Evolutionary conservation across 2,797 vertebrate genomes (phyloP).

Genomic region (Darevskia nairensis): DNA sequence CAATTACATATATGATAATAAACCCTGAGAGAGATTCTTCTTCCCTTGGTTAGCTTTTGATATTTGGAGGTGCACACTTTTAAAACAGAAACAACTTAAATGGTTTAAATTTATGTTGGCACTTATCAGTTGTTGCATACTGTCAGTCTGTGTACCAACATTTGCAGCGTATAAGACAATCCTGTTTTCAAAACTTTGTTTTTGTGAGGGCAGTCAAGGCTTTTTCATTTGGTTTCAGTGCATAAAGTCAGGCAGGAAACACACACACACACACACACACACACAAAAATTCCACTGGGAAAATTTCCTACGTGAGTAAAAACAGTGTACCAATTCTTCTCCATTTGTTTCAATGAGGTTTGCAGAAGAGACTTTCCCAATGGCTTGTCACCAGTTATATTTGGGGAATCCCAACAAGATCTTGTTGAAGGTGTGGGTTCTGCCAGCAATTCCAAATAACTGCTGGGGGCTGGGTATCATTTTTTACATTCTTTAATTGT

Average conservation of each 20-base stretch:
- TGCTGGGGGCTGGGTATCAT: not conserved
- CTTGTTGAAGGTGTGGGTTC: constrained; percentile 48
- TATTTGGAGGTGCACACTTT: constrained; percentile 43
- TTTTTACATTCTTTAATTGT: constrained; percentile 44
- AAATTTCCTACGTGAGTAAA: constrained; percentile 52
- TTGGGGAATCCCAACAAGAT: constrained; percentile 55
- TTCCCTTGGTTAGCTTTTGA: constrained; percentile 50
- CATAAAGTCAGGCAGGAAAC: constrained; percentile 52
- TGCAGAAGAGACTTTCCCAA: too few species aligned
- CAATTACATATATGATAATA: not conserved
- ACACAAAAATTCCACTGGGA: not conserved
- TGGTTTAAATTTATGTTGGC: not conserved
- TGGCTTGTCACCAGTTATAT: not conserved
- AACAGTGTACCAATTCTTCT: not conserved
- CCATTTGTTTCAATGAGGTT: not conserved
- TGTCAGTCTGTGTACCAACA: constrained; percentile 47
- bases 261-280: not conserved
- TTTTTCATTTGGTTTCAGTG: not conserved
- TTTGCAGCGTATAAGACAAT: constrained; percentile 40
- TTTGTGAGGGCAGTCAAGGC: not conserved
- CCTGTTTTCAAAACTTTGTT: constrained; percentile 27
- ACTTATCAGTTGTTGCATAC: constrained; percentile 31
- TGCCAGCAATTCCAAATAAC: constrained; percentile 46
- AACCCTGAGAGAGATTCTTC: not conserved
- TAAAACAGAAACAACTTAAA: constrained; percentile 27